Percentiles rank a stretch among this genome's conserved stretches.
Conservation (phyloP, 2,888 invertebrate species). For the Allolobophora icterica region DNA sequence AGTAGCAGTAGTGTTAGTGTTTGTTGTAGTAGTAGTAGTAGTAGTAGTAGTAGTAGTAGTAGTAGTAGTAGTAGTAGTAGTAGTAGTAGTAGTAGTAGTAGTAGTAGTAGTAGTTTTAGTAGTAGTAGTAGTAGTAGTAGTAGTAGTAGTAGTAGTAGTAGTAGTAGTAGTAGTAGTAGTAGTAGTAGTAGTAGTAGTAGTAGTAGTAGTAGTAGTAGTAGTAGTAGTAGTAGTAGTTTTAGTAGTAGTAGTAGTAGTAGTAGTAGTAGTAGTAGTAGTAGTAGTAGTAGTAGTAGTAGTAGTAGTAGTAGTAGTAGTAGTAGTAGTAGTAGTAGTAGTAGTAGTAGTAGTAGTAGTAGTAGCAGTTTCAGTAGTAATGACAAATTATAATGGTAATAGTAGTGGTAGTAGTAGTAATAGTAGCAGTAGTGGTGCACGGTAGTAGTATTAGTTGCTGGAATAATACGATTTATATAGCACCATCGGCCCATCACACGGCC, state of each 20-base stretch:
- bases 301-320: background rate
- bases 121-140: slow-evolving; percentile 26
- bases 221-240: background rate
- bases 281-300: background rate
- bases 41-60: slow-evolving; percentile 31
- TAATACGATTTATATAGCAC: too few species aligned
- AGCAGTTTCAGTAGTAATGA: background rate
- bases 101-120: slow-evolving; percentile 15
- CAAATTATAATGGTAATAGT: too few species aligned
- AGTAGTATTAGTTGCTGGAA: too few species aligned
- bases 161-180: too few species aligned
- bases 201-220: background rate
- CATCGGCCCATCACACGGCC: too few species aligned
- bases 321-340: slow-evolving; percentile 24
- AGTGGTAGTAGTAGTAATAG: too few species aligned
- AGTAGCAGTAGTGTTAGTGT: slow-evolving; percentile 19
- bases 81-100: slow-evolving; percentile 11
- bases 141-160: slow-evolving; percentile 23
- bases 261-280: background rate
- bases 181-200: background rate
- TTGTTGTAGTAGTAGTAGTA: slow-evolving; percentile 28
- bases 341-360: slow-evolving; percentile 4
- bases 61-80: slow-evolving; percentile 21
- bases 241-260: slow-evolving; percentile 20
- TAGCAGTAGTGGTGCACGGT: too few species aligned